Evolutionary conservation across 2,888 invertebrate species (phyloP).

Genomic region (Pollenia labialis): DNA sequence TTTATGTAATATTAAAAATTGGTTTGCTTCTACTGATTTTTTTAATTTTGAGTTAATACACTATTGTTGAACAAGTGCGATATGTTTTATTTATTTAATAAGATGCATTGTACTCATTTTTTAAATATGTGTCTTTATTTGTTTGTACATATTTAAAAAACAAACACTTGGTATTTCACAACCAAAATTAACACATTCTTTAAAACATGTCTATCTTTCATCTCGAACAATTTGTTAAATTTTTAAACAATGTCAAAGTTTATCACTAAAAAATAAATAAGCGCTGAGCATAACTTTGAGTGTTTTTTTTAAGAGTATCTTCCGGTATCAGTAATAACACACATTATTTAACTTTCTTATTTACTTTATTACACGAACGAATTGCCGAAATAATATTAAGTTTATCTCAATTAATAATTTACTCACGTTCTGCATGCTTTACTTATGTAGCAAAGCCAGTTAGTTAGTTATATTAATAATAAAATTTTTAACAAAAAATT

Average conservation of each 20-base stretch:
- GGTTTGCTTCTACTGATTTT: no score
- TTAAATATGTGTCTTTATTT: no score
- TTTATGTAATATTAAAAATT: no score
- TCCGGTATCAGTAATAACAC: constrained; percentile 33
- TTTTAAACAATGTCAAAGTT: constrained; percentile 42
- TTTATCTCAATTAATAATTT: background rate
- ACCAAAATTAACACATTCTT: background rate
- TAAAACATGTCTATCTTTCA: background rate
- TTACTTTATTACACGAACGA: background rate
- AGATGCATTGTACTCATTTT: no score
- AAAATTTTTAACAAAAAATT: no score
- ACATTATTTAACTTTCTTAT: background rate
- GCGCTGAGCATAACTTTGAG: background rate
- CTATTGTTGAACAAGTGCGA: no score
- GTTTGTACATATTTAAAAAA: no score
- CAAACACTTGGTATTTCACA: background rate
- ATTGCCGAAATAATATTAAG: background rate
- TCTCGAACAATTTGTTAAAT: constrained; percentile 10
- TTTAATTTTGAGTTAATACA: no score
- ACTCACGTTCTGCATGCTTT: no score
- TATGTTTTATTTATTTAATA: no score
- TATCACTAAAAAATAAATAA: constrained; percentile 24
- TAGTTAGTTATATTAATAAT: no score
- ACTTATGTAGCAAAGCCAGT: no score
- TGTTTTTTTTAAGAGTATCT: constrained; percentile 7